These are phyloP conservation scores for Alectura lathami DNA, from an alignment of 2,113 vertebrate species.

Conservation along the genomic window DNA sequence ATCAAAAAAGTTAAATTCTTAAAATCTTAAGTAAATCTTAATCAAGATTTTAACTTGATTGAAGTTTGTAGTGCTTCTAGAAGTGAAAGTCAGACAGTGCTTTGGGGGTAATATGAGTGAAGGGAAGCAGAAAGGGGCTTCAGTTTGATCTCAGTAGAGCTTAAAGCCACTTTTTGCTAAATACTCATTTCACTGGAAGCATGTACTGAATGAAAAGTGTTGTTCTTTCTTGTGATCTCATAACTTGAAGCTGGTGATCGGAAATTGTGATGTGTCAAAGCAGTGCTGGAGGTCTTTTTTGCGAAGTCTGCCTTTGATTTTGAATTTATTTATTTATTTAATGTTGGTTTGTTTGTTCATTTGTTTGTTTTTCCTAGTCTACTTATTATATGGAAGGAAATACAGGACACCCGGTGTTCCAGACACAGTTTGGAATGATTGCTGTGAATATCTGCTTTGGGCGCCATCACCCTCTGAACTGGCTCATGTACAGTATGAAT, in stretches of 20 bases:
- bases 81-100: not conserved
- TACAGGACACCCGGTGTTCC: constrained; percentile 90
- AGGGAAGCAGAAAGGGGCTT: not conserved
- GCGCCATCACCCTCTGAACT: constrained; percentile 96
- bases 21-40: no score
- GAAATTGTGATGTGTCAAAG: not conserved
- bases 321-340: not conserved
- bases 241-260: not conserved
- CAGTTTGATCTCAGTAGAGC: not conserved
- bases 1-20: no score
- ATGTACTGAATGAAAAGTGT: not conserved
- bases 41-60: no score
- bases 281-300: not conserved
- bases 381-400: constrained; percentile 97
- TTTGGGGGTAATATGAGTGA: not conserved
- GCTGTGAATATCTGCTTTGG: constrained; percentile 97
- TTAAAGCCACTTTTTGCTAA: not conserved
- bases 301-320: not conserved
- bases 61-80: not conserved
- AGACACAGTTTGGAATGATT: constrained; percentile 90
- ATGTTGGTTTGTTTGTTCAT: not conserved
- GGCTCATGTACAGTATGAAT: constrained; percentile 93
- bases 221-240: not conserved
- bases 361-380: constrained; percentile 84
- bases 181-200: not conserved